Evolutionary conservation across 2,113 vertebrate species (phyloP).

Genomic region (Hyperoodon ampullatus): DNA sequence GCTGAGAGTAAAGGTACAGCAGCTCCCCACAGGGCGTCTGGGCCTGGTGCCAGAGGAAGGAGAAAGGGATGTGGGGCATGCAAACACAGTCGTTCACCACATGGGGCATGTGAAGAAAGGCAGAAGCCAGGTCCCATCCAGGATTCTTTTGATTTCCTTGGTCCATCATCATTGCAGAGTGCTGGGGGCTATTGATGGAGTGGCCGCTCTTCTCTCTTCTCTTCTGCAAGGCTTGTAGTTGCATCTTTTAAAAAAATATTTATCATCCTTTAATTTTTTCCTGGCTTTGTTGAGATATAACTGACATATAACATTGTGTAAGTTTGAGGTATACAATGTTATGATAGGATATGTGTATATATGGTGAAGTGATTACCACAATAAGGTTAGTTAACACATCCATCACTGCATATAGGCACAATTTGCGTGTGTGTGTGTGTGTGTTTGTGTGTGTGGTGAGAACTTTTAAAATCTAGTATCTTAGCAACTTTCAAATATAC

Average conservation of each 20-base stretch:
- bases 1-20: fast-evolving
- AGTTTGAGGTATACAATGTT: too few relatives aligned
- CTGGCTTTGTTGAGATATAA: not conserved
- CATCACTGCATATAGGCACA: too few relatives aligned
- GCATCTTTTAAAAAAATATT: not conserved
- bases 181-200: not conserved
- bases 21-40: not conserved
- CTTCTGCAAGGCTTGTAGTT: not conserved
- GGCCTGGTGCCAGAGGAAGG: not conserved
- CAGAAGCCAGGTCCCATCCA: not conserved
- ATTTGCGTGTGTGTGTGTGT: not conserved
- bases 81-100: fast-evolving
- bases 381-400: not conserved
- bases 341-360: not conserved
- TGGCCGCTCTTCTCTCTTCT: not conserved
- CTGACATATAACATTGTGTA: not conserved
- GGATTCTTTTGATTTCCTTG: not conserved
- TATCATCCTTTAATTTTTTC: too few relatives aligned
- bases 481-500: not conserved
- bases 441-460: not conserved
- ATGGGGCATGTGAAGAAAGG: not conserved
- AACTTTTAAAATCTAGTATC: not conserved
- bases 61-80: not conserved
- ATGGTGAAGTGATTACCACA: not conserved
- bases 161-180: not conserved